phyloP scores from a whole-genome alignment of 1,140 invertebrate species.

The Caenorhabditis tropicalis region DNA sequence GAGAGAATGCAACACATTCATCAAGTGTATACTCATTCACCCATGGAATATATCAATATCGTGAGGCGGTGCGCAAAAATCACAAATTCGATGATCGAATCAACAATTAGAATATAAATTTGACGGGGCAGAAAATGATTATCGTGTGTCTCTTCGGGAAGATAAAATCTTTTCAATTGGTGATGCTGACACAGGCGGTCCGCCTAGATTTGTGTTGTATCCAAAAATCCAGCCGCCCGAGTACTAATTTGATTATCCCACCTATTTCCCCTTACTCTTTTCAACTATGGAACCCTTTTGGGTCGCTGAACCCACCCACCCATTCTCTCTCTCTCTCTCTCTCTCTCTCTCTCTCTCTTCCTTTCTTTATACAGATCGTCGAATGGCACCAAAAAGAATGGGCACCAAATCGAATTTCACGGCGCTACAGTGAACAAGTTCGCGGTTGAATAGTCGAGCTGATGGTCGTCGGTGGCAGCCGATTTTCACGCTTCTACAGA shows the following conservation, averaged over 20 bases:
- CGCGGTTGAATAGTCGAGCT: slow-evolving; percentile 28
- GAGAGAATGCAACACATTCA: not conserved
- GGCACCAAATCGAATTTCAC: slow-evolving; percentile 15
- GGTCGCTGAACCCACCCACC: slow-evolving; percentile 10
- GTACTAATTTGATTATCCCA: slow-evolving; percentile 42
- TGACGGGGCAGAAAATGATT: slow-evolving; percentile 43
- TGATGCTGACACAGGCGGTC: slow-evolving; percentile 24
- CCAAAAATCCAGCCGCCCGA: not conserved
- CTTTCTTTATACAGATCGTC: too few relatives aligned
- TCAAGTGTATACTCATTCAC: slow-evolving; percentile 26
- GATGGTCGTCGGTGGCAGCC: not conserved
- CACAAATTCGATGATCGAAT: slow-evolving; percentile 43
- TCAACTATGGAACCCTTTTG: not conserved
- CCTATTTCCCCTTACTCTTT: not conserved
- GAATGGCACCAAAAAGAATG: not conserved
- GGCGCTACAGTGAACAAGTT: slow-evolving; percentile 24
- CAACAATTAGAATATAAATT: slow-evolving; percentile 45
- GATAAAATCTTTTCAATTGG: not conserved
- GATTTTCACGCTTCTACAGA: slow-evolving; percentile 39
- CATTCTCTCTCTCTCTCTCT: too few relatives aligned
- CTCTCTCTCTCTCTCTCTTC: too few relatives aligned
- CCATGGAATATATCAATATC: not conserved
- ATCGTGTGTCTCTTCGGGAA: slow-evolving; percentile 34
- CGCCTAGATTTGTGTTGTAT: not conserved
- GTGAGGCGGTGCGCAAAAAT: slow-evolving; percentile 37